These are phyloP conservation scores for Schizothorax lantsangensis DNA, from an alignment of 2,797 vertebrate species.

Conservation along the genomic window DNA sequence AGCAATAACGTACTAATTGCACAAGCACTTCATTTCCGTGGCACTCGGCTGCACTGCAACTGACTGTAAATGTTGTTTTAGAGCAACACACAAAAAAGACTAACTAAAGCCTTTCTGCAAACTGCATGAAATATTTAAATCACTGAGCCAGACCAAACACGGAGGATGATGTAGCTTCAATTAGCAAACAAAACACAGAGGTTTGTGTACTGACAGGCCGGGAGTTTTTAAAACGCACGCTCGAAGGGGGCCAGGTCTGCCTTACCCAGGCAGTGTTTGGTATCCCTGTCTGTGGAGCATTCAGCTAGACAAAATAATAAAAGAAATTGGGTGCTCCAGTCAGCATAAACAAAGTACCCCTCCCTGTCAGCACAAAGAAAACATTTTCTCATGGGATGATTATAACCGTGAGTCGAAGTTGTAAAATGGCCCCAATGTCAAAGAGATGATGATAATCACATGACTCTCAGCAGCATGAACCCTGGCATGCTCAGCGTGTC, in stretches of 20 bases:
- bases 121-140: slow-evolving; percentile 22
- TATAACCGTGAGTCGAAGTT: slow-evolving; percentile 45
- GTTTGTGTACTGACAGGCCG: slow-evolving; percentile 13
- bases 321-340: slow-evolving; percentile 15
- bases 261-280: slow-evolving; percentile 29
- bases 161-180: slow-evolving; percentile 43
- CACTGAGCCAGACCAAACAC: slow-evolving; percentile 12
- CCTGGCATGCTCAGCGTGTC: slow-evolving; percentile 23
- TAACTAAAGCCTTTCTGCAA: slow-evolving; percentile 19
- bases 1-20: slow-evolving; percentile 59
- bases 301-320: slow-evolving; percentile 50
- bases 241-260: slow-evolving; percentile 13
- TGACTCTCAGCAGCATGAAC: slow-evolving; percentile 21
- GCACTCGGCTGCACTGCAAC: neutral
- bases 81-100: slow-evolving; percentile 33
- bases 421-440: slow-evolving; percentile 38
- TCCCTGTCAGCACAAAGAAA: slow-evolving; percentile 56
- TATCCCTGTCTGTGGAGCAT: slow-evolving; percentile 26
- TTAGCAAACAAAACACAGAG: slow-evolving; percentile 51
- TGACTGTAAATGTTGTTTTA: slow-evolving; percentile 47
- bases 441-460: slow-evolving; percentile 43
- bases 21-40: slow-evolving; percentile 50
- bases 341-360: slow-evolving; percentile 55
- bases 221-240: neutral
- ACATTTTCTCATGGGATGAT: slow-evolving; percentile 45